These are phyloP conservation scores for Anthopleura xanthogrammica DNA, from an alignment of 92 coral and sea anemone genomes.

Conservation along the genomic window DNA sequence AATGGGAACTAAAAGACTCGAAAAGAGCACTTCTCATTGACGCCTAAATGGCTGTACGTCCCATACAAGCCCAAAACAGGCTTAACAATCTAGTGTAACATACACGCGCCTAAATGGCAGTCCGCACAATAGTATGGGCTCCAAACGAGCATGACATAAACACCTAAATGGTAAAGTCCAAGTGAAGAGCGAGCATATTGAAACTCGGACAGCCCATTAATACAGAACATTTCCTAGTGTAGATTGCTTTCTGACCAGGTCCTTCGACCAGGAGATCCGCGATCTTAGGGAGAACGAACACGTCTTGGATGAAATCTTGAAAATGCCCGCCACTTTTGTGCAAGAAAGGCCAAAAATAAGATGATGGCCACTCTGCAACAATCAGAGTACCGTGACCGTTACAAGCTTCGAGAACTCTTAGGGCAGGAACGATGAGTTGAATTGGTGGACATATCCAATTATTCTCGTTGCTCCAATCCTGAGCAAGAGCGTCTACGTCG, in stretches of 20 bases:
- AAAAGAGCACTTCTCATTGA: too few relatives aligned
- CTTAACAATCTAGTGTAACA: too few relatives aligned
- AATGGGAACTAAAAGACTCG: too few relatives aligned
- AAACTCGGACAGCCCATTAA: neutral
- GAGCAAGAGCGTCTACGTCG: slow-evolving; percentile 44
- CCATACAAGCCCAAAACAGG: too few relatives aligned
- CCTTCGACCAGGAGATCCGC: neutral
- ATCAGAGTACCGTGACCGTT: slow-evolving; percentile 39
- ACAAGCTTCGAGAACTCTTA: slow-evolving; percentile 25
- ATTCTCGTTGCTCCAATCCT: slow-evolving; percentile 49
- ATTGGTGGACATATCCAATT: slow-evolving; percentile 63
- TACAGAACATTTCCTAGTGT: neutral
- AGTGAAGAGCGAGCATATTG: neutral
- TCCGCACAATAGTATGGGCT: too few relatives aligned
- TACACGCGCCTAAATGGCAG: neutral
- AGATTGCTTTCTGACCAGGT: neutral
- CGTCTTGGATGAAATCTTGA: neutral
- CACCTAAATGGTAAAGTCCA: neutral
- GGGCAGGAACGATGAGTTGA: neutral
- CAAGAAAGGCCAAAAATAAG: slow-evolving; percentile 22
- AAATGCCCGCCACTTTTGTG: neutral
- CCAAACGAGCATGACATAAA: neutral
- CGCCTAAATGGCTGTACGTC: too few relatives aligned
- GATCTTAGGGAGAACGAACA: neutral
- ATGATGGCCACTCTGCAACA: slow-evolving; percentile 52